phyloP scores from a whole-genome alignment of 2,888 invertebrate species.

The Drosophila vallismaia region DNA sequence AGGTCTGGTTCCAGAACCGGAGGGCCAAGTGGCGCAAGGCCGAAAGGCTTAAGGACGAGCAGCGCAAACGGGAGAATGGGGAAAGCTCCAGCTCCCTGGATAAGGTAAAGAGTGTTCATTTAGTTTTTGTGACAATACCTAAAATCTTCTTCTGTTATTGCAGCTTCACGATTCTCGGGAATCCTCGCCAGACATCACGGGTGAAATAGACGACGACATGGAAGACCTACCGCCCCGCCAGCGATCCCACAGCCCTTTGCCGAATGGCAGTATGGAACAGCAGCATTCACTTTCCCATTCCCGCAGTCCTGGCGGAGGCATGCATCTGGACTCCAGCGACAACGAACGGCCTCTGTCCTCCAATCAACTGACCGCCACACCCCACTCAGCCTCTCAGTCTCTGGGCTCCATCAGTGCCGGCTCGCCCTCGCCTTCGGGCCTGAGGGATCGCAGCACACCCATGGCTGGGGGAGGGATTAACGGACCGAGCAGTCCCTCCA shows the following conservation, averaged over 20 bases:
- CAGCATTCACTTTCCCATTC: constrained; percentile 59
- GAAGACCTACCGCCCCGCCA: constrained; percentile 69
- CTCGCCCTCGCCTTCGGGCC: constrained; percentile 83
- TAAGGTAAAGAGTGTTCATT: constrained; percentile 72
- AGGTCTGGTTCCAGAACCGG: constrained; percentile 98
- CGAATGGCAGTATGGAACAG: constrained; percentile 72
- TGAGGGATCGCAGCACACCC: constrained; percentile 79
- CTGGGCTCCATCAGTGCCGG: constrained; percentile 85
- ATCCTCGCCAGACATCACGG: constrained; percentile 84
- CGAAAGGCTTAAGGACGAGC: constrained; percentile 95
- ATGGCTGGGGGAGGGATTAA: constrained; percentile 81
- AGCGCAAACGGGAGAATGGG: constrained; percentile 91
- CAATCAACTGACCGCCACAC: constrained; percentile 80
- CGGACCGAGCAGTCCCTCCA: constrained; percentile 85
- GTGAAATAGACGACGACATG: constrained; percentile 84
- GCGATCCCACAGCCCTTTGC: constrained; percentile 81
- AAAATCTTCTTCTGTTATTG: neutral
- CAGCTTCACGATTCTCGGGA: constrained; percentile 84
- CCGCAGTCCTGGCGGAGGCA: constrained; percentile 78
- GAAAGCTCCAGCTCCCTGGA: constrained; percentile 87
- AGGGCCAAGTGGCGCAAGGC: constrained; percentile 97
- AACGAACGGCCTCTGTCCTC: constrained; percentile 83
- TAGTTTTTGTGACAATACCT: neutral
- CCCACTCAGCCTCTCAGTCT: constrained; percentile 84
- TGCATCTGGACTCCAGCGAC: constrained; percentile 81